A percentile compares a stretch with the other conserved stretches of the same genome.
These are phyloP conservation scores for Folsomia candida DNA, from an alignment of 2,888 invertebrate species.

Conservation along the genomic window DNA sequence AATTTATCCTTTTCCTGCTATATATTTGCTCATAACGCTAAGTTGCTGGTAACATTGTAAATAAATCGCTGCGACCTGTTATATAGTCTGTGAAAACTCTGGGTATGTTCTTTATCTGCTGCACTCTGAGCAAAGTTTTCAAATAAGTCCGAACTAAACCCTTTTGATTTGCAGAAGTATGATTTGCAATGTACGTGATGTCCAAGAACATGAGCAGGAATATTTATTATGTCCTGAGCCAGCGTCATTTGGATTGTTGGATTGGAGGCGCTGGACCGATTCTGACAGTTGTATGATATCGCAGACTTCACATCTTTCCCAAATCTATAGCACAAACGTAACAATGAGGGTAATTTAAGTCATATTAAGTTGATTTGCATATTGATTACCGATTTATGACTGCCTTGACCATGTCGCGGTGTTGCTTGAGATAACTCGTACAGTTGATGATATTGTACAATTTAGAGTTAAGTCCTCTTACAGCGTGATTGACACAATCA, in stretches of 20 bases:
- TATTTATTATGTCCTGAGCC: constrained; percentile 23
- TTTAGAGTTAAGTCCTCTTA: constrained; percentile 20
- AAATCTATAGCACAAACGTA: too few relatives aligned
- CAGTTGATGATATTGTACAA: constrained; percentile 3
- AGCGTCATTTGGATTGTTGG: constrained; percentile 1
- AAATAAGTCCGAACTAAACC: neutral
- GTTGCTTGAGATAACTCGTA: neutral
- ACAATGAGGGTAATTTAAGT: too few relatives aligned
- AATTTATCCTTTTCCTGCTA: constrained; percentile 23
- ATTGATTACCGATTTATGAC: neutral
- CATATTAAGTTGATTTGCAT: too few relatives aligned
- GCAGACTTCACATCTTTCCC: constrained; percentile 3
- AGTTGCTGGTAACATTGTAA: constrained; percentile 14
- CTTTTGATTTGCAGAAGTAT: constrained; percentile 21
- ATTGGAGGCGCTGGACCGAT: neutral
- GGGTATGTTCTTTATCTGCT: neutral
- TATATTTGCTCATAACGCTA: neutral
- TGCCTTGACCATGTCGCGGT: neutral
- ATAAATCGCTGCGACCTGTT: constrained; percentile 12
- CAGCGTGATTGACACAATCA: constrained; percentile 34
- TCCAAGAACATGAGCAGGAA: constrained; percentile 31
- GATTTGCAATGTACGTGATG: constrained; percentile 20
- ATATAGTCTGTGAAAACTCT: neutral
- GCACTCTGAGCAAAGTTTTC: neutral
- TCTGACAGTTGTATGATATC: neutral